phyloP scores from a whole-genome alignment of 2,113 vertebrate genomes.

The Candoia aspera region DNA sequence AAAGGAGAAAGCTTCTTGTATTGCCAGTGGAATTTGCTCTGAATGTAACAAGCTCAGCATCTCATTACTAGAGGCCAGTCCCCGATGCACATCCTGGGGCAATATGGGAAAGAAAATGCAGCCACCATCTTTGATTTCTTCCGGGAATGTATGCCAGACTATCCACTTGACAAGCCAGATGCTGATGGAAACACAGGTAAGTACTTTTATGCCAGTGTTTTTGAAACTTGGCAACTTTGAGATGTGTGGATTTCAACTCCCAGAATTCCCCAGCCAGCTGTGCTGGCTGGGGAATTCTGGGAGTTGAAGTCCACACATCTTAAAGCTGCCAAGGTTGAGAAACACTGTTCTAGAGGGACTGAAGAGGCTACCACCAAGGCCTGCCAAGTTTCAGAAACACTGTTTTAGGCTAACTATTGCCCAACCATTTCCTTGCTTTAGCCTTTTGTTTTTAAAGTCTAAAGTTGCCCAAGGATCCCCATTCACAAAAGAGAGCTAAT shows the following conservation, averaged over 20 bases:
- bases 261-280: not conserved
- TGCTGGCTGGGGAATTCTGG: not conserved
- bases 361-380: too few species aligned
- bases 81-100: slow-evolving; percentile 94
- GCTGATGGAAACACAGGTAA: slow-evolving; percentile 94
- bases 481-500: not conserved
- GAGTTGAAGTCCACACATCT: not conserved
- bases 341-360: too few species aligned
- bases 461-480: not conserved
- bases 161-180: slow-evolving; percentile 94
- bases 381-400: not conserved
- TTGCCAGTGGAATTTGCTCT: not conserved
- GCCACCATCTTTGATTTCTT: slow-evolving; percentile 98
- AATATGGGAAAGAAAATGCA: slow-evolving; percentile 98
- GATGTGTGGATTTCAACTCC: not conserved
- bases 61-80: slow-evolving; percentile 87
- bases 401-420: not conserved
- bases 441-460: not conserved
- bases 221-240: not conserved
- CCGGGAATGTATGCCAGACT: slow-evolving; percentile 96
- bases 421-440: not conserved
- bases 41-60: not conserved
- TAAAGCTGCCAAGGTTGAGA: not conserved
- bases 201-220: not conserved
- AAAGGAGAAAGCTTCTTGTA: not conserved